Base-by-base conservation (phyloP, 2,797 vertebrate genomes). In the Myotis findleyi region DNA sequence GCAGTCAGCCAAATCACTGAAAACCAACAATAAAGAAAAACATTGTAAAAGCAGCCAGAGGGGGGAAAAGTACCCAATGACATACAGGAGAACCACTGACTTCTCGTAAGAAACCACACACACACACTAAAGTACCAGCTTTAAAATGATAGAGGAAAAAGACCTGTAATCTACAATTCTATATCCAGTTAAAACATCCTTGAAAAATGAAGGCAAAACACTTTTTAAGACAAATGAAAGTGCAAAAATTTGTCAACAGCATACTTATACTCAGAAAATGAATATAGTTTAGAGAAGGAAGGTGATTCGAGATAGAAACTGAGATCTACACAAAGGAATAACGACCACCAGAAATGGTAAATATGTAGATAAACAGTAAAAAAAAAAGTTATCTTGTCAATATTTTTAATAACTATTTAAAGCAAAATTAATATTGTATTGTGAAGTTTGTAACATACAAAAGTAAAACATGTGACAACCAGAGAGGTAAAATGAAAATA, bases 241-340 rank as follows among this genome's bases (percentile, higher is more conserved):
- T 51, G 6, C 82, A 69, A 95, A 27, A 59, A 73, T 41, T 23
- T 93, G 55, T 87, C 76, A 90, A 44, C 9, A 95, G 71, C 17
- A 64, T n/a, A 83, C 6, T 36, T 53, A 2, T 12, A 91, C 49
- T 73, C 25, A 90, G 76, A 64, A 93, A 89, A 25, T 14, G 20
- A n/a, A 68, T 38, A 49, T 6, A 17, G 44, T 75, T 93, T 77
- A 75, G 16, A 69, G 21, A 72, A 76, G 47, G 57, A 92, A 88
- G 90, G 75, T 11, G 30, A 84, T 71, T 68, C 38, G 16, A 81
- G 73, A 51, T 2, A 86, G 20, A 90, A 86, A 73, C 14, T 14
- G 75, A 81, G 23, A 44, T 14, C 59, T 55, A 85, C 25, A 20
- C 6, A 69, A 82, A 80, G 47, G 41, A 81, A 47, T 30, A 38